Evolutionary conservation across 2,113 vertebrate species (phyloP).

Genomic region (Phyllostomus hastatus): DNA sequence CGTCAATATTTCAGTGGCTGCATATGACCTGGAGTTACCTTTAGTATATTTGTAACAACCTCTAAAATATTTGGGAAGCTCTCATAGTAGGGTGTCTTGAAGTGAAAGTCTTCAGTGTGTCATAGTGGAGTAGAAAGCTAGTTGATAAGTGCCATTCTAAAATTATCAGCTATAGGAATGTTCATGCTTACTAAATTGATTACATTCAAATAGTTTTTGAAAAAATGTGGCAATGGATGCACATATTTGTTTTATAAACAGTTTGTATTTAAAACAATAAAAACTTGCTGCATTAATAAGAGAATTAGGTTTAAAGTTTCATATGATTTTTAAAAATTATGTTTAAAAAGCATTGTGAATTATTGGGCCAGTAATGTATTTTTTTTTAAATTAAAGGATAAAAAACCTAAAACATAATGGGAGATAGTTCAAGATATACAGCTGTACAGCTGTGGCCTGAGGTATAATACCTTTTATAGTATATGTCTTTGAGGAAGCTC

Average conservation of each 20-base stretch:
- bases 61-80: not conserved
- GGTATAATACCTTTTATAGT: conserved; percentile 62
- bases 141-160: not conserved
- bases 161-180: not conserved
- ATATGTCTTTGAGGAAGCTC: conserved; percentile 62
- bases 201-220: not conserved
- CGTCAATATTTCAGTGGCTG: not conserved
- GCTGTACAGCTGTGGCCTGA: conserved; percentile 38
- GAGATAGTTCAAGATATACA: conserved; percentile 1
- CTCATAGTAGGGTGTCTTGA: not conserved
- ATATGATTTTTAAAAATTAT: not conserved
- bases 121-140: not conserved
- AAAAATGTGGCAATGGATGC: not conserved
- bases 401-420: not conserved
- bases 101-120: not conserved
- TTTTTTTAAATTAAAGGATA: not conserved
- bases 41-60: not conserved
- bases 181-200: not conserved
- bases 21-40: not conserved
- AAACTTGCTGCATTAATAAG: not conserved
- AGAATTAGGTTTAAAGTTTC: not conserved
- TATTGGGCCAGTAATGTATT: not conserved
- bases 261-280: not conserved
- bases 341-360: not conserved
- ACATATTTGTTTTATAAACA: not conserved